These are phyloP conservation scores for Sycobia sp. DNA, from an alignment of 1,140 invertebrate genomes.

Conservation along the genomic window DNA sequence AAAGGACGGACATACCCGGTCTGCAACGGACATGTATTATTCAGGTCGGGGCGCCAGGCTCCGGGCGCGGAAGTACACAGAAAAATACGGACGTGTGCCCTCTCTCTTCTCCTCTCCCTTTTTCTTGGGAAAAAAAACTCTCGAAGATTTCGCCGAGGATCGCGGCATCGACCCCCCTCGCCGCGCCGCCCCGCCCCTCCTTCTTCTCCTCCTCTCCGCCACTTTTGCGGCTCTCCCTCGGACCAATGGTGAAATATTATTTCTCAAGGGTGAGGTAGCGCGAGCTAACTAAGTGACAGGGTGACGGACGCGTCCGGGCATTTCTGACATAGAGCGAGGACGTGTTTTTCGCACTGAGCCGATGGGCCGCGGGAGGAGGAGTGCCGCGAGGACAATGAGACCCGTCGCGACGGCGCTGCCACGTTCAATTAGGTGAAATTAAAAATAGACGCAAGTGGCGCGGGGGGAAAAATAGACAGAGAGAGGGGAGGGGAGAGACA, in stretches of 20 bases:
- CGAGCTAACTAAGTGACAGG: slow-evolving; percentile 53
- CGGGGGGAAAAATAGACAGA: neutral
- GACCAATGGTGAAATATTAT: slow-evolving; percentile 44
- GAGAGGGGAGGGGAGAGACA: neutral
- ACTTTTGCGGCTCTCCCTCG: slow-evolving; percentile 21
- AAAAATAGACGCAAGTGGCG: neutral
- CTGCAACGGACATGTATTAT: slow-evolving; percentile 56
- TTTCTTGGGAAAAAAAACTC: too few species aligned
- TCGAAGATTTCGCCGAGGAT: too few species aligned
- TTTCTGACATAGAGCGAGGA: slow-evolving; percentile 31
- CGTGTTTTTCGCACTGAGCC: neutral
- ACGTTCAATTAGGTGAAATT: slow-evolving; percentile 11
- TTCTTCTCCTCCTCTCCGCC: neutral
- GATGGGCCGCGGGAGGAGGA: too few species aligned
- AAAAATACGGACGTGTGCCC: slow-evolving; percentile 44
- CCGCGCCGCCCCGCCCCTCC: neutral
- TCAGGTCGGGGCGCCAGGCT: slow-evolving; percentile 26
- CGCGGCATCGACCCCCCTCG: neutral
- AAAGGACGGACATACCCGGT: slow-evolving; percentile 45
- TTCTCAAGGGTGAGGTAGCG: too few species aligned
- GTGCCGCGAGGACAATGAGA: too few species aligned
- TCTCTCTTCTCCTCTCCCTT: too few species aligned
- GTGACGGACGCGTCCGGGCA: slow-evolving; percentile 46
- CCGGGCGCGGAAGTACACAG: too few species aligned
- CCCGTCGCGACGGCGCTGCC: too few species aligned